phyloP scores from a whole-genome alignment of 2,113 vertebrate species.

The Gorsachius goisagi region DNA sequence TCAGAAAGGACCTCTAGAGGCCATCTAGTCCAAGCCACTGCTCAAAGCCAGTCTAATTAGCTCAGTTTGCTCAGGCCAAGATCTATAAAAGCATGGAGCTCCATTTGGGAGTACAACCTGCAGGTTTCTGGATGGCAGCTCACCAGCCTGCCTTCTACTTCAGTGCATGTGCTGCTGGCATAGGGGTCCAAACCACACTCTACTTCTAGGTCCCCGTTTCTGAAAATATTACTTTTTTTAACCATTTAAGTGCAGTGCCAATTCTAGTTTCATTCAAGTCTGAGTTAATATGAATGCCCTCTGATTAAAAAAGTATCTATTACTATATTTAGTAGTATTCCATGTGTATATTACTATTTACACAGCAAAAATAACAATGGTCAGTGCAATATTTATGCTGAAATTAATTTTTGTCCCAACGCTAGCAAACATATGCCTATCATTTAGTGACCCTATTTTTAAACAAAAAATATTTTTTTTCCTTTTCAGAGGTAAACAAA shows the following conservation, averaged over 20 bases:
- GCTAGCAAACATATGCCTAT: neutral
- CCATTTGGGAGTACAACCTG: neutral
- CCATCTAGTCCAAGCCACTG: neutral
- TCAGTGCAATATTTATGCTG: neutral
- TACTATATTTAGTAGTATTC: neutral
- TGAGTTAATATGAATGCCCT: neutral
- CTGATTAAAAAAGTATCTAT: neutral
- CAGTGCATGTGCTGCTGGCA: neutral
- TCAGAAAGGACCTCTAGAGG: neutral
- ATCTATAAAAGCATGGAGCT: neutral
- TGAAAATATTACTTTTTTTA: neutral
- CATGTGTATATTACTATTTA: neutral
- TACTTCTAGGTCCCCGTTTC: neutral
- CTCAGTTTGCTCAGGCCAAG: neutral
- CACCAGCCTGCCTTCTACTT: neutral
- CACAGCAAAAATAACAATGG: neutral
- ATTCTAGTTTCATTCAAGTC: neutral
- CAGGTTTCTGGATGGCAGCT: neutral
- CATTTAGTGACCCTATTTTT: neutral
- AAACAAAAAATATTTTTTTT: neutral
- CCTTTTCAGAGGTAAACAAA: neutral
- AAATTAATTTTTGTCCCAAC: neutral
- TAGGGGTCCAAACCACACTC: neutral
- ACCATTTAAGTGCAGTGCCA: neutral
- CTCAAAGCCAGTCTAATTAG: neutral